A percentile compares a stretch with the other conserved stretches of the same genome.
phyloP scores from a whole-genome alignment of 2,888 invertebrate genomes.

The Torymus texanus region DNA sequence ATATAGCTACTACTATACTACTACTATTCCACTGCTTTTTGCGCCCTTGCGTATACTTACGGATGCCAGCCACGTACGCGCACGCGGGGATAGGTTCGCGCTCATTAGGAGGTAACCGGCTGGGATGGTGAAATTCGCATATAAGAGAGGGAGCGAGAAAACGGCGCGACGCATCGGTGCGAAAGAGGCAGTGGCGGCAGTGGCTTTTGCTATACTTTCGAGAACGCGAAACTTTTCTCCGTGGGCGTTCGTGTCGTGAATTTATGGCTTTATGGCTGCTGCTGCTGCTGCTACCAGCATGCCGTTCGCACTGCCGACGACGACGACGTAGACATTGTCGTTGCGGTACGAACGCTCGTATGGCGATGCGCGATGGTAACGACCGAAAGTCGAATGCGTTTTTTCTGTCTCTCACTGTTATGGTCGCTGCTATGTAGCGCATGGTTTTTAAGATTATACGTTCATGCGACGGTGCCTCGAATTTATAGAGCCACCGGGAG shows the following conservation, averaged over 20 bases:
- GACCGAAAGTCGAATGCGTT: neutral
- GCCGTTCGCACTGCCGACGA: neutral
- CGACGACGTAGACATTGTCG: no score
- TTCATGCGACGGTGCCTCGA: no score
- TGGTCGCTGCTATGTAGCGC: no score
- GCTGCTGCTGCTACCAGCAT: neutral
- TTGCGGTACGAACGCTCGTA: no score
- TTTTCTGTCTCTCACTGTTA: neutral
- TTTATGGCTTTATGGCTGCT: constrained; percentile 29
- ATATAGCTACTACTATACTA: no score
- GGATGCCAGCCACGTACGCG: constrained; percentile 62
- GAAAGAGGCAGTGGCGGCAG: no score
- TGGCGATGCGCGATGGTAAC: neutral
- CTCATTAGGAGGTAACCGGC: constrained; percentile 63
- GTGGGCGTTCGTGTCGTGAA: constrained; percentile 19
- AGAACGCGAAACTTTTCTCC: constrained; percentile 18
- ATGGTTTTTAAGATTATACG: no score
- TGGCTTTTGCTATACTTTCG: neutral
- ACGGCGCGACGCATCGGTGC: neutral
- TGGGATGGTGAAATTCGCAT: neutral
- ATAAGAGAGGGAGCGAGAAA: neutral
- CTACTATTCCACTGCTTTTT: no score
- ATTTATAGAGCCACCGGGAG: no score
- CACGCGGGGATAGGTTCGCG: constrained; percentile 61
- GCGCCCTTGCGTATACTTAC: constrained; percentile 14